phyloP scores from a whole-genome alignment of 2,113 vertebrate genomes.

The Oncorhynchus keta region DNA sequence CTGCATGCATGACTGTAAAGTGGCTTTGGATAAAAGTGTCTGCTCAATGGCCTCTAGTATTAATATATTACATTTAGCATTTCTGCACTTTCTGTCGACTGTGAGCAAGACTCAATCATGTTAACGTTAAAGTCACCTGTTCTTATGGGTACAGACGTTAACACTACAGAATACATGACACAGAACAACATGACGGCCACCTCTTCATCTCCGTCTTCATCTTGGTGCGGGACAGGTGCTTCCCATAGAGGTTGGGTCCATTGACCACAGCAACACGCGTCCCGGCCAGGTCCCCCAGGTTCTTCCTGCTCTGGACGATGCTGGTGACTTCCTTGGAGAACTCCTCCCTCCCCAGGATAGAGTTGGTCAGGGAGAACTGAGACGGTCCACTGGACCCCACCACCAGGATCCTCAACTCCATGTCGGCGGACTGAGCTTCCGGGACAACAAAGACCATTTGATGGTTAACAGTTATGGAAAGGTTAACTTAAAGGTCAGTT shows the following conservation, averaged over 20 bases:
- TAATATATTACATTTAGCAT: too few species aligned
- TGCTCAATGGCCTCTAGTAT: too few species aligned
- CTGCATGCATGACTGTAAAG: too few species aligned
- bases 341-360: conserved; percentile 64
- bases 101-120: too few species aligned
- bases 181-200: too few species aligned
- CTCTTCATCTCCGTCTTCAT: conserved; percentile 63
- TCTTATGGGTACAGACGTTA: neutral
- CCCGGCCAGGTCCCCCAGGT: conserved; percentile 59
- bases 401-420: conserved; percentile 68
- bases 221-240: conserved; percentile 53
- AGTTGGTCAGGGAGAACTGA: conserved; percentile 68
- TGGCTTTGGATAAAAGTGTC: too few species aligned
- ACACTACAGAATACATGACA: too few species aligned
- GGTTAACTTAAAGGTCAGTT: too few species aligned
- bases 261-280: conserved; percentile 66
- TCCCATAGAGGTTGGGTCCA: conserved; percentile 73
- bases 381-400: conserved; percentile 67
- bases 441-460: neutral
- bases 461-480: too few species aligned
- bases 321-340: conserved; percentile 55
- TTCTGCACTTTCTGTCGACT: too few species aligned
- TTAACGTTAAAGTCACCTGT: neutral
- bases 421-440: conserved; percentile 40
- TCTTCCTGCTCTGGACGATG: conserved; percentile 62